Percentiles rank a stretch among this genome's conserved stretches.
Conservation (phyloP, 2,888 invertebrate species). For the Acholoe squamosa region DNA sequence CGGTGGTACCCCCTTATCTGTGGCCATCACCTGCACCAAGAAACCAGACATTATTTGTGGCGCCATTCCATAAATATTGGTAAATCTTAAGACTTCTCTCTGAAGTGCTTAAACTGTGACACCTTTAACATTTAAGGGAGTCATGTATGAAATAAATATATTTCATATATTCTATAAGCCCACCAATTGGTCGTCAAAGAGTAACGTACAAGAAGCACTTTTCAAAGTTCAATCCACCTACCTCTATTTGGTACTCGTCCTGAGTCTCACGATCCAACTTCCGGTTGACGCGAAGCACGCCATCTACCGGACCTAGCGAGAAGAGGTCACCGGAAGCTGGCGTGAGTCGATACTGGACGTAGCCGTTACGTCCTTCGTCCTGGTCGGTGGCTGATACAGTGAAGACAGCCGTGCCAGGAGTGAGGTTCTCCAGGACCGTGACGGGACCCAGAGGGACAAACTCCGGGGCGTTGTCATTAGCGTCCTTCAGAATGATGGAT, state of each 20-base stretch:
- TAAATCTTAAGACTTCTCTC: too few species aligned
- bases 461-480: conserved; percentile 91
- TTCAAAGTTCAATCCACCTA: too few species aligned
- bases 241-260: conserved; percentile 74
- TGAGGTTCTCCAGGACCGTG: conserved; percentile 86
- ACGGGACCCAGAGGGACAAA: conserved; percentile 92
- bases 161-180: too few species aligned
- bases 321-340: conserved; percentile 88
- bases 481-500: conserved; percentile 66
- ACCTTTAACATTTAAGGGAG: too few species aligned
- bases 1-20: conserved; percentile 75
- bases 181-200: too few species aligned
- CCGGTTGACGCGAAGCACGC: conserved; percentile 92
- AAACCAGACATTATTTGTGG: too few species aligned
- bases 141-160: too few species aligned
- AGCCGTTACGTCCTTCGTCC: conserved; percentile 90
- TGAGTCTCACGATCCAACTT: conserved; percentile 88
- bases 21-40: conserved; percentile 71
- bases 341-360: conserved; percentile 87
- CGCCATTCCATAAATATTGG: too few species aligned
- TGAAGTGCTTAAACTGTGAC: too few species aligned
- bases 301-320: conserved; percentile 93
- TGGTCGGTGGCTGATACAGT: conserved; percentile 92
- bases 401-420: conserved; percentile 92
- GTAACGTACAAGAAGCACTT: too few species aligned